Evolutionary conservation across 2,113 vertebrate genomes (phyloP), one percentile per base, ranked within the genome.

Genomic region (Thunnus maccoyii): DNA sequence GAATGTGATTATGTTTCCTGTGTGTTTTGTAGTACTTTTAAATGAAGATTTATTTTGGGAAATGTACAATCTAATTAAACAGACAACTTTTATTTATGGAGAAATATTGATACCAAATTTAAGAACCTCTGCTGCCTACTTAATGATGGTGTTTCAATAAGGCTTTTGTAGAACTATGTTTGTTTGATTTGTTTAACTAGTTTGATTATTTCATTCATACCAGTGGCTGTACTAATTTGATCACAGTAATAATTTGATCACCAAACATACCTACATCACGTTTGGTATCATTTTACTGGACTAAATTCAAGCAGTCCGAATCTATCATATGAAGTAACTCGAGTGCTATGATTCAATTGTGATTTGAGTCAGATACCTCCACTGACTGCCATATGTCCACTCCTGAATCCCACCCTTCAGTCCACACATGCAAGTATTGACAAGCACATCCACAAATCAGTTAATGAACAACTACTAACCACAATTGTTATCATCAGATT

Each of bases 51-150:
- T 22, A 22, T 22, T 22, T 22, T 22, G 22, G 22, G 1, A 22
- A 22, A 22, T 22, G 22, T 22, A 22, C 22, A 22, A 22, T 22
- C 22, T 22, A 22, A 22, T 22, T 22, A 22, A 22, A 22, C 22
- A 22, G 22, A 22, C 22, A 22, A 22, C 27, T 56, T 84, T 64
- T 60, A 72, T 66, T 48, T 60, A 57, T 70, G 13, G 51, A 51
- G 69, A 78, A 88, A 70, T 68, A 74, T 78, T 74, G 77, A 76
- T 56, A 72, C 3, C 20, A 52, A 81, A 55, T 78, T 67, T 67
- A 48, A 73, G 41, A 80, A 83, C 27, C 72, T 56, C 52, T 17
- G 32, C 0, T 3, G 41, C 36, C 9, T 66, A 25, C 72, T 86
- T 67, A 73, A 55, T 57, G 9, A 57, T 55, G 20, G 36, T 22